These are phyloP conservation scores for Mycteria americana DNA, from an alignment of 2,797 vertebrate species.

Conservation along the genomic window DNA sequence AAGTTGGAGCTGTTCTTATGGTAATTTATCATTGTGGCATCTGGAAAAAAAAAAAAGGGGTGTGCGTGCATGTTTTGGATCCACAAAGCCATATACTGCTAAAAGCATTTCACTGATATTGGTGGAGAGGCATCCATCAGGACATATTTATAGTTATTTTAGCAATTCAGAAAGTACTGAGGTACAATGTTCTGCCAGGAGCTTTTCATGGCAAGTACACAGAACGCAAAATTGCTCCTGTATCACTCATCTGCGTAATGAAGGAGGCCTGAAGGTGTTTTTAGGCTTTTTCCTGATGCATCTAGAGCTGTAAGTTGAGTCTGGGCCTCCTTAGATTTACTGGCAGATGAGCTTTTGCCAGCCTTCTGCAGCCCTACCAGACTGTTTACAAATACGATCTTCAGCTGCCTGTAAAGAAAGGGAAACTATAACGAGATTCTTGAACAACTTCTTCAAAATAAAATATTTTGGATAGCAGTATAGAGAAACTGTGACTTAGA, in stretches of 20 bases:
- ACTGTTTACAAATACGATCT: not conserved
- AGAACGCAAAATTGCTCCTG: not conserved
- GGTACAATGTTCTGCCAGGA: not conserved
- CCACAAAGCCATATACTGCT: not conserved
- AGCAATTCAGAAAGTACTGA: not conserved
- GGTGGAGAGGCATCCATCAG: not conserved
- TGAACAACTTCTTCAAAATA: not conserved
- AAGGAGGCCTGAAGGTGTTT: not conserved
- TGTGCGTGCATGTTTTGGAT: not conserved
- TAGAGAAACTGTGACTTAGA: not conserved
- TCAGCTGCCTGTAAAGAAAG: not conserved
- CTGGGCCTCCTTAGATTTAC: not conserved
- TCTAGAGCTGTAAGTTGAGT: not conserved
- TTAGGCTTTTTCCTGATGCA: not conserved
- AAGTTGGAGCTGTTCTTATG: not conserved
- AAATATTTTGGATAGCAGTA: not conserved
- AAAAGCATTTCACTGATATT: not conserved
- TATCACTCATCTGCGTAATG: fast-evolving
- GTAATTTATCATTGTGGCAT: not conserved
- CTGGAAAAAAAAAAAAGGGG: not conserved
- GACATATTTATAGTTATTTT: not conserved
- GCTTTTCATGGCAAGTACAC: not conserved
- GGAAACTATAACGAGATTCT: not conserved
- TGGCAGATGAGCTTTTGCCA: not conserved
- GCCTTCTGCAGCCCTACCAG: not conserved